These are phyloP conservation scores for Clostera curtula DNA, from an alignment of 2,888 invertebrate species.

Conservation along the genomic window DNA sequence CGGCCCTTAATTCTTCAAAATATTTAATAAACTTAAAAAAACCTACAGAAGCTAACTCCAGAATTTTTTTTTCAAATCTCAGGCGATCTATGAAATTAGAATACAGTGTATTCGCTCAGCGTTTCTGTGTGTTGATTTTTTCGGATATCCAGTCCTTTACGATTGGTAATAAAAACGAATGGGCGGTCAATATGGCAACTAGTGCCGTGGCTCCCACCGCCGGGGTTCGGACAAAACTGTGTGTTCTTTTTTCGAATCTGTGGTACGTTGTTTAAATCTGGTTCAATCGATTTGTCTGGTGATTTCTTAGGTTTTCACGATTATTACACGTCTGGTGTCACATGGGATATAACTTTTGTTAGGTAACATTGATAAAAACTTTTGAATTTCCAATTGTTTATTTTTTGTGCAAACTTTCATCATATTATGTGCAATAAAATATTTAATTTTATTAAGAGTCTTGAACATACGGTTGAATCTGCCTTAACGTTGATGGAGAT, in stretches of 20 bases:
- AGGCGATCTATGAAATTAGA: constrained; percentile 45
- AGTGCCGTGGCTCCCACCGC: constrained; percentile 13
- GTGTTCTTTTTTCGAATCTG: constrained; percentile 12
- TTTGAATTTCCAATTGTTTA: no score
- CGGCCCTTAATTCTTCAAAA: no score
- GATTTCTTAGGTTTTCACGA: no score
- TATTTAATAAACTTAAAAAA: no score
- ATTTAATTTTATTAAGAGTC: no score
- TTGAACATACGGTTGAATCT: no score
- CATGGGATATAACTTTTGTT: not conserved
- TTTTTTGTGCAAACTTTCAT: no score
- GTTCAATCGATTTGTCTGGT: no score
- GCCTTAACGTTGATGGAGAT: no score
- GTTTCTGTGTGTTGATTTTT: constrained; percentile 32
- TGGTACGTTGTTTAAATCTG: constrained; percentile 7
- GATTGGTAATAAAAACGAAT: constrained; percentile 50
- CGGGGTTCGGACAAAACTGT: constrained; percentile 4
- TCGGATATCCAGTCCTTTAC: constrained; percentile 44
- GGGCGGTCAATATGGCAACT: constrained; percentile 36
- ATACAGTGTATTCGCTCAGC: constrained; percentile 38
- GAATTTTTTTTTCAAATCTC: constrained; percentile 20
- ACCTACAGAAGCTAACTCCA: constrained; percentile 7
- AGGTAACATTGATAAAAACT: not conserved
- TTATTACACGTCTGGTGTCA: no score
- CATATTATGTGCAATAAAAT: no score